A percentile compares a stretch with the other conserved stretches of the same genome.
Evolutionary conservation across 2,888 invertebrate genomes (phyloP).

Genomic region (Andrena praecox): DNA sequence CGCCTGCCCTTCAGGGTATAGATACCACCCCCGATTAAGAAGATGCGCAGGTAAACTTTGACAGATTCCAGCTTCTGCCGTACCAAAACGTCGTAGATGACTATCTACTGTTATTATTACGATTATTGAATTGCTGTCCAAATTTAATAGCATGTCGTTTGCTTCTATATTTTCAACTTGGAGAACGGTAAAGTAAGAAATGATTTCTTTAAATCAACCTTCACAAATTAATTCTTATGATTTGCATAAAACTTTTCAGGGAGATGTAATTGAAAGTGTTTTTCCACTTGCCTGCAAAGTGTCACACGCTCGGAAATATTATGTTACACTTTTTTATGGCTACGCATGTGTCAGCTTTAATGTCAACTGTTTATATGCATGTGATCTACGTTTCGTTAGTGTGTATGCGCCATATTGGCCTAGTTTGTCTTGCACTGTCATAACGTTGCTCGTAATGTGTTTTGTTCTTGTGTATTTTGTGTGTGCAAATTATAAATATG

Average conservation of each 20-base stretch:
- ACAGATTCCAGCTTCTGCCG: not conserved
- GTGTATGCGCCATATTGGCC: not conserved
- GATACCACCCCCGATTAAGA: conserved; percentile 78
- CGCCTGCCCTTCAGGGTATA: conserved; percentile 81
- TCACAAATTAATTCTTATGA: not conserved
- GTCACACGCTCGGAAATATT: not conserved
- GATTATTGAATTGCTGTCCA: no score
- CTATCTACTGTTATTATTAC: not conserved
- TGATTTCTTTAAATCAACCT: not conserved
- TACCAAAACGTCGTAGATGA: not conserved
- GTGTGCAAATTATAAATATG: not conserved
- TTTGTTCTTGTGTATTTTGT: not conserved
- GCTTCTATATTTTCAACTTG: not conserved
- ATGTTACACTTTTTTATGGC: conserved; percentile 11
- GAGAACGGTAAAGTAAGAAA: not conserved
- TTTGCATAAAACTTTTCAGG: conserved; percentile 41
- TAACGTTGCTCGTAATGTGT: not conserved
- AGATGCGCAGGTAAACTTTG: conserved; percentile 76
- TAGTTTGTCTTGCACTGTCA: not conserved
- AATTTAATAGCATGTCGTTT: not conserved
- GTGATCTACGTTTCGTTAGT: not conserved
- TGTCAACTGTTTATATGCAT: conserved; percentile 3
- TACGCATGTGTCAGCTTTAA: not conserved
- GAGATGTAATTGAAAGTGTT: not conserved
- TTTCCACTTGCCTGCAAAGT: conserved; percentile 5